phyloP scores from a whole-genome alignment of 2,797 vertebrate species.

The Sphenodon punctatus region DNA sequence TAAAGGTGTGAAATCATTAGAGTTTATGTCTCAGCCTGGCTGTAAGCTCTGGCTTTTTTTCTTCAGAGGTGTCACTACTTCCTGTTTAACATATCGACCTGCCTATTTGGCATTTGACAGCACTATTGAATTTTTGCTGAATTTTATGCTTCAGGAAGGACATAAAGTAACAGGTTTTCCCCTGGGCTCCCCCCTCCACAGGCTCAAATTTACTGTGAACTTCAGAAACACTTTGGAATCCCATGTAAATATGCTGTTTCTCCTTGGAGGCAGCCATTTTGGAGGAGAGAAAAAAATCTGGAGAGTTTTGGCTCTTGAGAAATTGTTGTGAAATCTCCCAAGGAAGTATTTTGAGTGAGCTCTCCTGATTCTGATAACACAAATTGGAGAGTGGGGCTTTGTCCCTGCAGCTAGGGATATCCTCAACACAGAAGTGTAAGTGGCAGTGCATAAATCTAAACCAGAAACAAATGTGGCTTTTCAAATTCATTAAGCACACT shows the following conservation, averaged over 20 bases:
- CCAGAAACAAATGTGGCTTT: too few species aligned
- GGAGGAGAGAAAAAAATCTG: background rate
- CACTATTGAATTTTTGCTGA: conserved; percentile 64
- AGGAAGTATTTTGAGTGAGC: too few species aligned
- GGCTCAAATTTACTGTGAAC: conserved; percentile 53
- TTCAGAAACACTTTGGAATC: conserved; percentile 43
- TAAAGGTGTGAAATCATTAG: conserved; percentile 44
- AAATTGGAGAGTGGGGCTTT: too few species aligned
- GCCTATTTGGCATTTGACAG: conserved; percentile 60
- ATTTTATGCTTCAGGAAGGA: conserved; percentile 65
- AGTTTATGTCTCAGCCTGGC: conserved; percentile 17
- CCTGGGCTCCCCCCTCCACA: conserved; percentile 1
- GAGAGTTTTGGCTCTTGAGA: too few species aligned
- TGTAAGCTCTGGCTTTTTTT: conserved; percentile 28
- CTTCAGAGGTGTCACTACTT: conserved; percentile 41
- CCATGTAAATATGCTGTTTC: conserved; percentile 27
- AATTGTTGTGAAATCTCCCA: too few species aligned
- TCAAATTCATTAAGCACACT: too few species aligned
- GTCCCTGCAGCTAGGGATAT: too few species aligned
- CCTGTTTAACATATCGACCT: conserved; percentile 58
- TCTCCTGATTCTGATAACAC: too few species aligned
- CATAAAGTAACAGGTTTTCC: conserved; percentile 63
- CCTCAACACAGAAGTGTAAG: too few species aligned
- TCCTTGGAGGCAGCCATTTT: background rate
- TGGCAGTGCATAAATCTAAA: too few species aligned